Evolutionary conservation across 37 sponge, comb jelly and placozoan genomes (phyloP).

Genomic region (Halichondria panicea): DNA sequence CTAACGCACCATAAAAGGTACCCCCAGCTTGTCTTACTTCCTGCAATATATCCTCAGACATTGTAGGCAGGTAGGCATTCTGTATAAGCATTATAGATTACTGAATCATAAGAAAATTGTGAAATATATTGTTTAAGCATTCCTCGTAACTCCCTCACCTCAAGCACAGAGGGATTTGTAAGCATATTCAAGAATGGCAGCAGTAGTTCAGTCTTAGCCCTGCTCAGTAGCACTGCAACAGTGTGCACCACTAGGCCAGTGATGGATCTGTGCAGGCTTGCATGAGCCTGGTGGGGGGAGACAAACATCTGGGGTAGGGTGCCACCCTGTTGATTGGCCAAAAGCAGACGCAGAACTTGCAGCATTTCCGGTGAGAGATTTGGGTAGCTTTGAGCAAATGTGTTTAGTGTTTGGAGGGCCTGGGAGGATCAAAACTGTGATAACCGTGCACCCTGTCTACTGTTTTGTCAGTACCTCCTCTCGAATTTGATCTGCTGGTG

Average conservation of each 20-base stretch:
- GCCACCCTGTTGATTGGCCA: slow-evolving; percentile 53
- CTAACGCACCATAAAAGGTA: no score
- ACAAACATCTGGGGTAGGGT: slow-evolving; percentile 27
- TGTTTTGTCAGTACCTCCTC: slow-evolving; percentile 14
- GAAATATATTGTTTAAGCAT: no score
- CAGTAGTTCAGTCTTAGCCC: slow-evolving; percentile 16
- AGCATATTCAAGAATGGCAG: slow-evolving; percentile 48
- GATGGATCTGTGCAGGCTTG: slow-evolving; percentile 24
- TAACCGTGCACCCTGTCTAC: no score
- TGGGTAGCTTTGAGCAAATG: background rate
- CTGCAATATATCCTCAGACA: slow-evolving; percentile 56
- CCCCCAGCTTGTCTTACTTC: slow-evolving; percentile 34
- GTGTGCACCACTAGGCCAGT: slow-evolving; percentile 49
- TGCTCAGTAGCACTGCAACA: slow-evolving; percentile 31
- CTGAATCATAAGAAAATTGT: no score
- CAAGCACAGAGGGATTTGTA: slow-evolving; percentile 31
- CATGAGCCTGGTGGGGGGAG: slow-evolving; percentile 11
- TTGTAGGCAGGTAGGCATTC: slow-evolving; percentile 67
- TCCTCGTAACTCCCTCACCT: no score
- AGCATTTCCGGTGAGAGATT: slow-evolving; percentile 16
- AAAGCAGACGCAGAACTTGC: slow-evolving; percentile 14
- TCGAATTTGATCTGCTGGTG: slow-evolving; percentile 9
- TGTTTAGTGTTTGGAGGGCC: slow-evolving; percentile 14
- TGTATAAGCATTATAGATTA: slow-evolving; percentile 6
- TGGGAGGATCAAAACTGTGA: no score